Base-by-base conservation (phyloP, 2,113 vertebrate species). In the Tetraodon nigroviridis region DNA sequence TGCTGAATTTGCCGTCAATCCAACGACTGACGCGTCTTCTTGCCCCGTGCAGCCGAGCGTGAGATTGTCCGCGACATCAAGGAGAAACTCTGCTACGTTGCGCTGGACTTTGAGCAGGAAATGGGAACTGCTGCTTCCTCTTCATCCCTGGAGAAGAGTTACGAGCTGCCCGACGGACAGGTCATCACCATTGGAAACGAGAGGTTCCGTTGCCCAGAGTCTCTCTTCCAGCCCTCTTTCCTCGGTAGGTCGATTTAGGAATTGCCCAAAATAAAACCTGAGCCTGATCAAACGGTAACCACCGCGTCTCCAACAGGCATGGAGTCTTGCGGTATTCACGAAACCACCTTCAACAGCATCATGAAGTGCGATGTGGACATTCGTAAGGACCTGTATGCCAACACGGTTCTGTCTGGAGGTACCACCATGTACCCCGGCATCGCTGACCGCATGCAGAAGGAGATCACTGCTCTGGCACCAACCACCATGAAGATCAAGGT, bases 31-130 rank as follows among this genome's bases (percentile, higher is more conserved):
- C 12, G 7, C 11, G 2, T 37, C 2, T 37, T 37, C 2, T 37
- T 37, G 32, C 19, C 2, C 66, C 14, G 2, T 14, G 88, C 92
- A 13, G 96, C 95, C 0, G 95, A 98, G 86, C 90, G 94, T 60
- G 96, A 98, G 69, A 98, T 98, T 0, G 96, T 98, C 71, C 94
- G 95, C 55, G 96, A 98, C 85, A 98, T 98, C 62, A 98, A 98
- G 87, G 96, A 98, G 89, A 98, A 98, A 87, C 89, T 98, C 73
- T 98, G 96, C 79, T 98, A 98, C 0, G 95, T 97, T 0, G 96
- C 93, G n/a, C 92, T 98, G 74, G 95, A 98, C 90, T 98, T 98
- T 32, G 96, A 98, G 89, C 95, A 97, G 79, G 96, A 98, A 87
- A 98, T 98, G 94, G 92, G 92, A 81, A 98, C 95, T 0, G 95